Evolutionary conservation across 2,113 vertebrate species (phyloP).

Genomic region (Equus przewalskii): DNA sequence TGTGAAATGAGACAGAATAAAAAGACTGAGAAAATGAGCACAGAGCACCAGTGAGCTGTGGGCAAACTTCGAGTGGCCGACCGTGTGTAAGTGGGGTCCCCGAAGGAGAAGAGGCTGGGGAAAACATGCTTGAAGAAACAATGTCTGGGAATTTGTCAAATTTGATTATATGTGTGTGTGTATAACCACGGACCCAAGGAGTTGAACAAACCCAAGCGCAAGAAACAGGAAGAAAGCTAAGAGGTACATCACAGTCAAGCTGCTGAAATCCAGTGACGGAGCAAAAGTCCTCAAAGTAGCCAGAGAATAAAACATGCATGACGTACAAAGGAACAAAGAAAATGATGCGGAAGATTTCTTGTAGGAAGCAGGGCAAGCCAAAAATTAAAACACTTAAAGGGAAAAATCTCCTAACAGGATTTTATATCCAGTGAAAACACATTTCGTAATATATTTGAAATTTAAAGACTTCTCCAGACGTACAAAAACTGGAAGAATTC

Average conservation of each 20-base stretch:
- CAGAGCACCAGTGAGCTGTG: no score
- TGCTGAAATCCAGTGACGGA: neutral
- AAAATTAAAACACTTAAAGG: neutral
- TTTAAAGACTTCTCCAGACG: neutral
- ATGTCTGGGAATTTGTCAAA: neutral
- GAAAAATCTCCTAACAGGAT: neutral
- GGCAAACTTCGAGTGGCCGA: neutral
- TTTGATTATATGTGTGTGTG: neutral
- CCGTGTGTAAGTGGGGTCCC: neutral
- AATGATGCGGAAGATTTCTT: neutral
- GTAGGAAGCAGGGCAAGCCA: neutral
- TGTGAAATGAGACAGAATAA: neutral
- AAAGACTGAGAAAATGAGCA: no score
- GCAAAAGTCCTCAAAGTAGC: neutral
- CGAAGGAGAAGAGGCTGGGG: neutral
- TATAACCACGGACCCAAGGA: neutral
- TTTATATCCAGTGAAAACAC: neutral
- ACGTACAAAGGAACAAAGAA: neutral
- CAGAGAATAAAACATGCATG: neutral
- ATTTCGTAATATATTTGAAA: neutral
- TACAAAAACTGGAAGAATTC: neutral
- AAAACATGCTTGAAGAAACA: no score
- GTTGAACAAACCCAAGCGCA: neutral
- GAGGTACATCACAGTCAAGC: neutral
- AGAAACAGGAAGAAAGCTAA: neutral